Conservation (phyloP, 92 coral and sea anemone genomes). For the Phenganax marumi region DNA sequence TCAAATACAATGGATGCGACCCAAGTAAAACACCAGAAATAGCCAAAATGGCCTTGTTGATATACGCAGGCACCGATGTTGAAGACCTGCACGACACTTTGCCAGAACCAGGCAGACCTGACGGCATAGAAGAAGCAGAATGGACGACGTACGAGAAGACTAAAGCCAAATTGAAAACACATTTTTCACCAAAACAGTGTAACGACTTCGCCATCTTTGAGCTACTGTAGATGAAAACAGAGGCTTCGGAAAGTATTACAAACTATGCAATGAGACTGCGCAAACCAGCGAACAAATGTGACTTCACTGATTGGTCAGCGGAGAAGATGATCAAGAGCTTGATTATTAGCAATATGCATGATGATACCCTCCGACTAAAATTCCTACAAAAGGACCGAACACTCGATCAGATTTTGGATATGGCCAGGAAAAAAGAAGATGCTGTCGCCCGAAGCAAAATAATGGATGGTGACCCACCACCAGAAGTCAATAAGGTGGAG, state of each 20-base stretch:
- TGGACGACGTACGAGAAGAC: not conserved
- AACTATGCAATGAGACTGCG: not conserved
- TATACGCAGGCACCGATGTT: not conserved
- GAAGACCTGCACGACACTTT: constrained; percentile 8
- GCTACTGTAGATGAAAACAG: not conserved
- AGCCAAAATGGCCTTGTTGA: not conserved
- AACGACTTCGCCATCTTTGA: not conserved
- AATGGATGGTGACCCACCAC: not conserved
- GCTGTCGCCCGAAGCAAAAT: constrained; percentile 20
- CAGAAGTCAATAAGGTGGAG: not conserved
- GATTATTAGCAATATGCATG: constrained; percentile 17
- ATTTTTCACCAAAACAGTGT: not conserved
- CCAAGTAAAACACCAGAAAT: not conserved
- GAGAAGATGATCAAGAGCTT: constrained; percentile 21
- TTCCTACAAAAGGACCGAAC: constrained; percentile 13
- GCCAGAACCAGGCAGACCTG: not conserved
- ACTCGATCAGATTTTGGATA: constrained; percentile 16
- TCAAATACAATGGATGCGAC: not conserved
- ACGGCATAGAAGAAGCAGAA: too few relatives aligned
- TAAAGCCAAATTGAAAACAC: not conserved
- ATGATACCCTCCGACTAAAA: not conserved
- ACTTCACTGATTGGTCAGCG: constrained; percentile 15
- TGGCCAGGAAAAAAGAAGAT: not conserved
- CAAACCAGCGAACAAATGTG: not conserved
- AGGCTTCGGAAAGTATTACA: not conserved